Conservation (phyloP, 2,113 vertebrate species). For the Eulacestoma nigropectus region DNA sequence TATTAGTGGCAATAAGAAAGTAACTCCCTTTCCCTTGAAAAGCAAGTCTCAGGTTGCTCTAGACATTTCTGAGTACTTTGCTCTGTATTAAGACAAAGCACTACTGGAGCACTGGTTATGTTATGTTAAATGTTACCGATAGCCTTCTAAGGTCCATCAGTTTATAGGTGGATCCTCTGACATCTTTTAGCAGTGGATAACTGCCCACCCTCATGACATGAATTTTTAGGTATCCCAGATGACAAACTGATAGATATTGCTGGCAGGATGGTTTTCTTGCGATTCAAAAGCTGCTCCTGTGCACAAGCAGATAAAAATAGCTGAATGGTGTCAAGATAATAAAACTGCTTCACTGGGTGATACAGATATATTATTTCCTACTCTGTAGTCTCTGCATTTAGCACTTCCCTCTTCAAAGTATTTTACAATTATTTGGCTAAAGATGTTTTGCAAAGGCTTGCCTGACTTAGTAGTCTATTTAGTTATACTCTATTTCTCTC, state of each 20-base stretch:
- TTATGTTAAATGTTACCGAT: background rate
- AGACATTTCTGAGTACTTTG: background rate
- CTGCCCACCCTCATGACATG: background rate
- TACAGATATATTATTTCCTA: background rate
- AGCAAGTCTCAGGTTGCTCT: background rate
- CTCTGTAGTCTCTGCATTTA: background rate
- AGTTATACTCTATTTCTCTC: background rate
- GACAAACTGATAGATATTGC: background rate
- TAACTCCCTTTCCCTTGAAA: background rate
- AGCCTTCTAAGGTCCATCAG: background rate
- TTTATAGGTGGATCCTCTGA: background rate
- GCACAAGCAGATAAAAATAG: background rate
- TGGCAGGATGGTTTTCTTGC: background rate
- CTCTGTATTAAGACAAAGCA: background rate
- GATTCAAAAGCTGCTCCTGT: background rate
- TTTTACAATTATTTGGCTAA: background rate
- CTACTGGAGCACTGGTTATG: background rate
- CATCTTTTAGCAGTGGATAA: background rate
- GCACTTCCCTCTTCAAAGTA: background rate
- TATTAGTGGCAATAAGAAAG: background rate
- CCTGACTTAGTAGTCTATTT: background rate
- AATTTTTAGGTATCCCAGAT: background rate
- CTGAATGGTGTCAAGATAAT: background rate
- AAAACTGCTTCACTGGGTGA: background rate
- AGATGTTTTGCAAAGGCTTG: background rate